phyloP scores from a whole-genome alignment of 2,113 vertebrate species.

The Tragulus kanchil region DNA sequence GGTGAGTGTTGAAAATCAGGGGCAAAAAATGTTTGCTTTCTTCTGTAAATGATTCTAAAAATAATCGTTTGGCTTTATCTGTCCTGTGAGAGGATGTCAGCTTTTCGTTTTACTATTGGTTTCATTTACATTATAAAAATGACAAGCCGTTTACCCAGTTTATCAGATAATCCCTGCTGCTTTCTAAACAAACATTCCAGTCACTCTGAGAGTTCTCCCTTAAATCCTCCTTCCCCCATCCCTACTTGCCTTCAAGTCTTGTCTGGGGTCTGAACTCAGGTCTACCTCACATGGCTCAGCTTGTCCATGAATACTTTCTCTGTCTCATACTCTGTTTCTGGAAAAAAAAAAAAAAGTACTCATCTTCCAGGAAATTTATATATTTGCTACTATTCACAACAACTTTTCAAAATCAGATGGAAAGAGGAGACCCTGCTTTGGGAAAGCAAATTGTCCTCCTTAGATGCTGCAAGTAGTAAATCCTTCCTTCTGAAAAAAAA shows the following conservation, averaged over 20 bases:
- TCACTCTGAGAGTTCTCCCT: not conserved
- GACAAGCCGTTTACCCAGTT: slow-evolving; percentile 56
- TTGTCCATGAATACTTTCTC: not conserved
- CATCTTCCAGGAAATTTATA: not conserved
- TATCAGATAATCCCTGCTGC: slow-evolving; percentile 74
- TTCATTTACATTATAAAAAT: slow-evolving; percentile 81
- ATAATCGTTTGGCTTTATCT: slow-evolving; percentile 58
- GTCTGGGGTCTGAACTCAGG: not conserved
- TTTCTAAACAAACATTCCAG: slow-evolving; percentile 68
- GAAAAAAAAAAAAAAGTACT: not conserved
- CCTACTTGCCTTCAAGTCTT: not conserved
- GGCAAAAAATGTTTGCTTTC: slow-evolving; percentile 69
- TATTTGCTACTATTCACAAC: not conserved
- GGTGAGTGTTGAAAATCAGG: not conserved
- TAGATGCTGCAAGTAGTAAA: not conserved
- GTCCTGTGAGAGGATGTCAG: slow-evolving; percentile 56
- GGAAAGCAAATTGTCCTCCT: not conserved
- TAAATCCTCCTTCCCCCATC: not conserved
- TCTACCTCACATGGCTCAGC: not conserved
- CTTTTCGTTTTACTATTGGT: slow-evolving; percentile 9
- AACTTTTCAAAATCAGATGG: not conserved
- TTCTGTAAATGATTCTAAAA: slow-evolving; percentile 65
- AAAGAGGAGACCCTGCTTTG: not conserved
- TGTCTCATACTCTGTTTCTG: not conserved
- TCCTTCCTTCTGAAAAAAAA: not conserved